These are phyloP conservation scores for Euplexia lucipara DNA, from an alignment of 2,888 invertebrate species.

Conservation along the genomic window DNA sequence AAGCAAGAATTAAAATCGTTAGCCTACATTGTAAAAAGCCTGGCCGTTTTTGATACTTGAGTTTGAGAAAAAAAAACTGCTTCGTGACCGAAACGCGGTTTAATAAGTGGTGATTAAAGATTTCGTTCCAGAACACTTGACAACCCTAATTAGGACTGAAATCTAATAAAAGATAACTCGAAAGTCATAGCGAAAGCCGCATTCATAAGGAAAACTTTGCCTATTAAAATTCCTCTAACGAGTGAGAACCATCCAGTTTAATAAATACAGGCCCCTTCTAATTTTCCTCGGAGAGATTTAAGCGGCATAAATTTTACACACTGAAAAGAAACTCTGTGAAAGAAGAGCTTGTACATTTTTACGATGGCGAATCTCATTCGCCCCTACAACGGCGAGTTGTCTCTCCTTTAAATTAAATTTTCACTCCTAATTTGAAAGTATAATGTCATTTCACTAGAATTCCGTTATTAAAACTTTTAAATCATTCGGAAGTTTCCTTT, in stretches of 20 bases:
- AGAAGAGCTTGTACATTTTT: conserved; percentile 90
- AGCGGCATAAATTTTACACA: conserved; percentile 87
- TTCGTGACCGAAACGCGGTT: conserved; percentile 38
- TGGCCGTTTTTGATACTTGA: conserved; percentile 7
- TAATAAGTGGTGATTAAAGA: conserved; percentile 77
- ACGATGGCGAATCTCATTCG: conserved; percentile 88
- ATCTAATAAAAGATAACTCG: conserved; percentile 89
- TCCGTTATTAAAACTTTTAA: conserved; percentile 91
- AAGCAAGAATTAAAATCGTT: conserved; percentile 30
- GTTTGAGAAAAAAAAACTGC: conserved; percentile 44
- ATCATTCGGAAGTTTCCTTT: conserved; percentile 89
- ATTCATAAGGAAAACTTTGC: conserved; percentile 89
- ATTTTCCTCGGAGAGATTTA: conserved; percentile 90
- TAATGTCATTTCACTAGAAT: conserved; percentile 91
- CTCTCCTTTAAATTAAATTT: conserved; percentile 92
- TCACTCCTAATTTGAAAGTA: conserved; percentile 92
- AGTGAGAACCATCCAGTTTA: conserved; percentile 87
- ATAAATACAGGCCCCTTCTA: conserved; percentile 89
- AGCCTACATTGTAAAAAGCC: conserved; percentile 20
- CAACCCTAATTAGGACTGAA: conserved; percentile 87
- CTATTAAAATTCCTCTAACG: conserved; percentile 90
- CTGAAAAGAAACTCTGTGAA: conserved; percentile 90
- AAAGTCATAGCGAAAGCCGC: conserved; percentile 83
- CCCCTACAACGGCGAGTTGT: conserved; percentile 88
- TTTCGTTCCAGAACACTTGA: conserved; percentile 84